A percentile compares a stretch with the other conserved stretches of the same genome.
Conservation (phyloP, 2,113 vertebrate species). For the Merops nubicus region DNA sequence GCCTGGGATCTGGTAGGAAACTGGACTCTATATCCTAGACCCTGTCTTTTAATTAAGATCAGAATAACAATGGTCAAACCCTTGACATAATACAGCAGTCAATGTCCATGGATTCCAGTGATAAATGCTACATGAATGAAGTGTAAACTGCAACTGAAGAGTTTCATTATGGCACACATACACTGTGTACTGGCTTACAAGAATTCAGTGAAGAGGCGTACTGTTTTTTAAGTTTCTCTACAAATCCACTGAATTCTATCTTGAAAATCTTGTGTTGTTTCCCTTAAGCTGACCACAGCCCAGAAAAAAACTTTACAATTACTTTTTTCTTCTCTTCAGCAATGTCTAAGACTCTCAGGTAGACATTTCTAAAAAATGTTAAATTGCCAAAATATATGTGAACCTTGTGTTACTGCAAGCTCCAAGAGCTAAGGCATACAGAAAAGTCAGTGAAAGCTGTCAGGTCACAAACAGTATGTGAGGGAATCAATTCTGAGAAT, state of each 20-base stretch:
- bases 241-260: background rate
- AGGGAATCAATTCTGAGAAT: background rate
- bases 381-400: background rate
- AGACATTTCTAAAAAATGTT: background rate
- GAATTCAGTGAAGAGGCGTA: background rate
- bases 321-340: background rate
- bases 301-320: background rate
- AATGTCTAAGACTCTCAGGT: background rate
- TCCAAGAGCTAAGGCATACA: background rate
- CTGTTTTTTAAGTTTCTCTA: background rate
- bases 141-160: background rate
- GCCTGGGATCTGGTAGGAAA: background rate
- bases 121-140: background rate
- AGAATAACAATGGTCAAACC: background rate
- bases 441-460: background rate
- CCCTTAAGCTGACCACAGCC: background rate
- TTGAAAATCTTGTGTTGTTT: background rate
- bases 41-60: background rate
- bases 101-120: background rate
- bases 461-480: background rate
- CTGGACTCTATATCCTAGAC: background rate
- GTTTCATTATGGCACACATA: background rate
- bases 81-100: background rate
- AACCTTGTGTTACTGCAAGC: background rate
- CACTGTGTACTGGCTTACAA: background rate